Evolutionary conservation across 1,140 invertebrate genomes (phyloP).

Genomic region (Pemphigus obesinymphae): DNA sequence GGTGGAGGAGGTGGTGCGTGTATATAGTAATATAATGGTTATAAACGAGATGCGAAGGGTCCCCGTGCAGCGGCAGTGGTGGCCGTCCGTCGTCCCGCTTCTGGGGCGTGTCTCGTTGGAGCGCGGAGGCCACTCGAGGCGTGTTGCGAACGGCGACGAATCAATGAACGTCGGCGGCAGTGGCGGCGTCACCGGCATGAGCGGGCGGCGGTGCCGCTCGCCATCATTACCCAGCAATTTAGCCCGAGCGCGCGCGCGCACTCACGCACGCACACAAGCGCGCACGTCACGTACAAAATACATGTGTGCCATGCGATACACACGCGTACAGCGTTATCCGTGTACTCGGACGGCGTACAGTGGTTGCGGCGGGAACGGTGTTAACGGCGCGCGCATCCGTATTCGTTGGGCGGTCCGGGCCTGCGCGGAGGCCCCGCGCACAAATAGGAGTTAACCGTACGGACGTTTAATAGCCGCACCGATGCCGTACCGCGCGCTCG

Average conservation of each 20-base stretch:
- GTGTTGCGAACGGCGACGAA: too few species aligned
- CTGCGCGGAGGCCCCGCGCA: not conserved
- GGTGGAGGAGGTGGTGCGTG: not conserved
- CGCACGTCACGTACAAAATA: not conserved
- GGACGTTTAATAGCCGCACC: conserved; percentile 15
- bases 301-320: not conserved
- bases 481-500: conserved; percentile 33
- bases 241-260: not conserved
- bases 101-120: too few species aligned
- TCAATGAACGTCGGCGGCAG: not conserved
- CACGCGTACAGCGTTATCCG: not conserved
- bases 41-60: not conserved
- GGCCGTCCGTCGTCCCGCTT: not conserved
- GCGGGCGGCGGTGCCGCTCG: conserved; percentile 8
- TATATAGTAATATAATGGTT: not conserved
- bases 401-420: conserved; percentile 2
- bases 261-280: not conserved
- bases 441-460: conserved; percentile 30
- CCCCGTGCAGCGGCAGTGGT: not conserved
- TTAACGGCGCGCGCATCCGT: not conserved
- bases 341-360: not conserved
- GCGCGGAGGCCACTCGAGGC: not conserved
- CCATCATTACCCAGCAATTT: conserved; percentile 35
- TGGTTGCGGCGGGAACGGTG: not conserved
- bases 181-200: not conserved